phyloP scores from a whole-genome alignment of 2,113 vertebrate species.

The Pao palembangensis region DNA sequence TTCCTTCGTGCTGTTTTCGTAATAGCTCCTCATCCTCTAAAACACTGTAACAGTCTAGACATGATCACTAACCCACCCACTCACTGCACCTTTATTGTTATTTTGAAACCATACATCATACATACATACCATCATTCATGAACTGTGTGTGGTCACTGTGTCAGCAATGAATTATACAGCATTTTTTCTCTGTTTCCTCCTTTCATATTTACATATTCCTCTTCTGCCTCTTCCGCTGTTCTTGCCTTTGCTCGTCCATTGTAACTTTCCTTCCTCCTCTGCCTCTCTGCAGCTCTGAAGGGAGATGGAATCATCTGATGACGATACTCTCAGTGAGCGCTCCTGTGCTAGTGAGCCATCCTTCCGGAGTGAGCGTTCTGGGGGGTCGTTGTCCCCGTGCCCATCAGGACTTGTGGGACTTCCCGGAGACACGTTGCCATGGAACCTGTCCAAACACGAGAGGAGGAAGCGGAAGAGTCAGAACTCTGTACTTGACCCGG shows the following conservation, averaged over 20 bases:
- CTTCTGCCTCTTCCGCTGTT: too few species aligned
- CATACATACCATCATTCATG: slow-evolving; percentile 47
- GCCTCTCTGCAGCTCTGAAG: slow-evolving; percentile 23
- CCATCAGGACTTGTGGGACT: slow-evolving; percentile 81
- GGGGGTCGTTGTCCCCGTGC: slow-evolving; percentile 90
- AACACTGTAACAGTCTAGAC: slow-evolving; percentile 2
- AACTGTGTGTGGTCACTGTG: slow-evolving; percentile 12
- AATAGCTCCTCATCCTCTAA: slow-evolving; percentile 5
- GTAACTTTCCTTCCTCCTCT: neutral
- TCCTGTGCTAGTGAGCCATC: slow-evolving; percentile 89
- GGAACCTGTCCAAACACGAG: slow-evolving; percentile 95
- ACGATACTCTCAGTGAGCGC: slow-evolving; percentile 94
- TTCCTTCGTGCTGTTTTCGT: neutral
- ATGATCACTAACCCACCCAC: slow-evolving; percentile 4
- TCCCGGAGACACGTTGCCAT: slow-evolving; percentile 91
- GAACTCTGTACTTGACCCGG: slow-evolving; percentile 95
- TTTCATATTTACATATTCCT: too few species aligned
- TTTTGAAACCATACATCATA: slow-evolving; percentile 4
- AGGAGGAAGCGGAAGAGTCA: slow-evolving; percentile 95
- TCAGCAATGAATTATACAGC: slow-evolving; percentile 55
- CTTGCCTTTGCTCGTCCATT: too few species aligned
- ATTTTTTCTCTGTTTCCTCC: slow-evolving; percentile 12
- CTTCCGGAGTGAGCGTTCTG: slow-evolving; percentile 89
- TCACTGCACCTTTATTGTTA: slow-evolving; percentile 1
- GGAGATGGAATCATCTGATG: slow-evolving; percentile 93